A percentile compares a stretch with the other conserved stretches of the same genome.
Conservation (phyloP, 2,888 invertebrate genomes). For the Volucella inanis region DNA sequence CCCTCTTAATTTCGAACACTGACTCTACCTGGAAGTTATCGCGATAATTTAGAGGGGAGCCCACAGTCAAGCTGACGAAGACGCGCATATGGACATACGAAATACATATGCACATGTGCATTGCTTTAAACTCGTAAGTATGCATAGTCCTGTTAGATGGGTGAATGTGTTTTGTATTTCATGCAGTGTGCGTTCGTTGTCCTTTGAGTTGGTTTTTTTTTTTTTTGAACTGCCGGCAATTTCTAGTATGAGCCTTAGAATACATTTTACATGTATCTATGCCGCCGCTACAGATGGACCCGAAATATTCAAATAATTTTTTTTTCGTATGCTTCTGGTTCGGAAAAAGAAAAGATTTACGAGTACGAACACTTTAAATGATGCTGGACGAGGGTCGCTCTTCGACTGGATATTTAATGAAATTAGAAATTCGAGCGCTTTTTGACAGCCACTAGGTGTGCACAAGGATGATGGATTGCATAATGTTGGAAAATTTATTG, state of each 20-base stretch:
- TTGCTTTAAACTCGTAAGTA: background rate
- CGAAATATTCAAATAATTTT: slow-evolving; percentile 38
- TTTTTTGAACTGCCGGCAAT: too few relatives aligned
- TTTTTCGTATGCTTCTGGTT: background rate
- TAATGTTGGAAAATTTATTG: too few relatives aligned
- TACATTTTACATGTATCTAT: background rate
- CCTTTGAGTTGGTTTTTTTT: slow-evolving; percentile 21
- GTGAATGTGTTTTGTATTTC: background rate
- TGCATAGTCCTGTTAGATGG: slow-evolving; percentile 1
- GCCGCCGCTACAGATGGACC: slow-evolving; percentile 50
- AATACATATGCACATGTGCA: background rate
- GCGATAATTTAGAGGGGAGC: slow-evolving; percentile 33
- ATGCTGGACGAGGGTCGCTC: background rate
- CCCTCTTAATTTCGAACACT: slow-evolving; percentile 56
- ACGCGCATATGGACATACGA: slow-evolving; percentile 2
- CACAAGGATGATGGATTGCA: too few relatives aligned
- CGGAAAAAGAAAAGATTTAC: slow-evolving; percentile 2
- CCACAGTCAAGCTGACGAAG: too few relatives aligned
- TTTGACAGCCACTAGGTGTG: too few relatives aligned
- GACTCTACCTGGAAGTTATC: slow-evolving; percentile 59
- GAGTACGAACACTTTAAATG: background rate
- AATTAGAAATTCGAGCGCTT: background rate
- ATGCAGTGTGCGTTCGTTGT: slow-evolving; percentile 23
- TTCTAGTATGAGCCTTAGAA: too few relatives aligned
- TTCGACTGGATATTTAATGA: slow-evolving; percentile 1